These are phyloP conservation scores for Trinectes maculatus DNA, from an alignment of 2,113 vertebrate species.

Conservation along the genomic window DNA sequence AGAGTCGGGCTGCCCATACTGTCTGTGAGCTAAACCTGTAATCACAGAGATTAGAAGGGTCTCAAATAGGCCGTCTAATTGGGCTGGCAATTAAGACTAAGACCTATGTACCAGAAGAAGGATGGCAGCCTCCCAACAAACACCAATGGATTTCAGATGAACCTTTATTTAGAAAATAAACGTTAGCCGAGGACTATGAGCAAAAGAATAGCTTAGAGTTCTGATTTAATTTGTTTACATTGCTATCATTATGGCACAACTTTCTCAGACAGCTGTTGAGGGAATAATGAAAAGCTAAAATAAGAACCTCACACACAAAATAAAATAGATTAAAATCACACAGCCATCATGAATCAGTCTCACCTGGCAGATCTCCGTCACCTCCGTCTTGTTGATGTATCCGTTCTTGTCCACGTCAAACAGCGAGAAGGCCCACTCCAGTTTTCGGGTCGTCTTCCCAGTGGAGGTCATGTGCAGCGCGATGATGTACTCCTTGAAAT, in stretches of 20 bases:
- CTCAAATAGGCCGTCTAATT: conserved; percentile 55
- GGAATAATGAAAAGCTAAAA: not conserved
- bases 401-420: conserved; percentile 95
- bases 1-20: conserved; percentile 32
- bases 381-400: conserved; percentile 90
- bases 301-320: too few species aligned
- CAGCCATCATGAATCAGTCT: conserved; percentile 32
- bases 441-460: conserved; percentile 86
- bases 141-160: not conserved
- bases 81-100: conserved; percentile 27
- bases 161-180: too few species aligned
- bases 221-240: not conserved
- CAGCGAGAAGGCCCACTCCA: conserved; percentile 95
- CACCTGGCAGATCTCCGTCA: conserved; percentile 90
- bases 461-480: conserved; percentile 92
- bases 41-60: conserved; percentile 68
- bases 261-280: not conserved
- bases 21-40: conserved; percentile 67
- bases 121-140: conserved; percentile 12
- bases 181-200: too few species aligned
- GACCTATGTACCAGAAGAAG: conserved; percentile 39
- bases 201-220: too few species aligned
- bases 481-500: conserved; percentile 95
- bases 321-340: too few species aligned
- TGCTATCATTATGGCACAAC: too few species aligned